Evolutionary conservation across 2,888 invertebrate genomes (phyloP).

Genomic region (Dendrolimus pini): DNA sequence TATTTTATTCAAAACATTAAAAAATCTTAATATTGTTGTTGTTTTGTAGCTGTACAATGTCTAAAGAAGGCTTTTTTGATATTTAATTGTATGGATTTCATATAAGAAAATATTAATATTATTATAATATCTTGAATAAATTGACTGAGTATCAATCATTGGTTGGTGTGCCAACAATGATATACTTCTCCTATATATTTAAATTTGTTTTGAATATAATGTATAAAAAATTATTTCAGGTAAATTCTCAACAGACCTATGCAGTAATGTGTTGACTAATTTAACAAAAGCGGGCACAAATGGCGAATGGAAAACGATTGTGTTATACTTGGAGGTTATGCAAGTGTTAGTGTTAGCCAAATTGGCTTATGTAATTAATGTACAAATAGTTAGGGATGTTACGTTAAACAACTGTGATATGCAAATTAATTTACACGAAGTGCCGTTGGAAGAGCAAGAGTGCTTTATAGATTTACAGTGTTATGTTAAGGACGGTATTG

Average conservation of each 20-base stretch:
- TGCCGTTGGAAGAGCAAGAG: constrained; percentile 46
- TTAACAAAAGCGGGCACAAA: constrained; percentile 48
- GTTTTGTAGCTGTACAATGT: no score
- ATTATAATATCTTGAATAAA: no score
- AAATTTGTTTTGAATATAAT: no score
- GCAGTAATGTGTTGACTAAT: constrained; percentile 45
- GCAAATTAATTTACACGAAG: constrained; percentile 52
- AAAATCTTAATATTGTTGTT: no score
- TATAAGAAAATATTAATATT: no score
- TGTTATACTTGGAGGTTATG: constrained; percentile 56
- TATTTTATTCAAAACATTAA: no score
- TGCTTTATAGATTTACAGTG: constrained; percentile 74
- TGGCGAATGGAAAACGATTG: constrained; percentile 51
- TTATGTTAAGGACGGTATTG: constrained; percentile 73
- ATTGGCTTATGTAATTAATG: constrained; percentile 61
- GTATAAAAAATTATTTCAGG: constrained; percentile 36
- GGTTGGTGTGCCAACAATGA: no score
- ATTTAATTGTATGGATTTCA: no score
- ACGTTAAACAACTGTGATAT: constrained; percentile 57
- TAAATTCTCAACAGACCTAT: constrained; percentile 58
- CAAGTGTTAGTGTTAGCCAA: constrained; percentile 51
- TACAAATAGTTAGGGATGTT: constrained; percentile 62
- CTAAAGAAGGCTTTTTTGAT: no score
- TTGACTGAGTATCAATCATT: no score
- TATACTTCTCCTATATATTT: no score